These are phyloP conservation scores for Elgaria multicarinata DNA, from an alignment of 2,113 vertebrate genomes.

Conservation along the genomic window DNA sequence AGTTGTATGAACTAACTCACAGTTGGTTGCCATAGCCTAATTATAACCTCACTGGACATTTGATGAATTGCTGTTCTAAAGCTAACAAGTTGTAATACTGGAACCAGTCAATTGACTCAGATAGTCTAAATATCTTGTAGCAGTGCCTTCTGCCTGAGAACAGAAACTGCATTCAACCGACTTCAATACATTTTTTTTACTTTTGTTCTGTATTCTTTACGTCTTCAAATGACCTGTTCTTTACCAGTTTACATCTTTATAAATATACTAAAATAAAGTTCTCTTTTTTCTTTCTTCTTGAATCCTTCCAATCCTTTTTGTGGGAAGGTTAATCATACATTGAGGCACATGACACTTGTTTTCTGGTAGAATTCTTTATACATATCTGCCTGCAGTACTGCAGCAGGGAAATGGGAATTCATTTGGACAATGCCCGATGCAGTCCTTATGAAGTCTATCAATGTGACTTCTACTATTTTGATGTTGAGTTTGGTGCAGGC, in stretches of 20 bases:
- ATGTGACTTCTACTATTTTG: neutral
- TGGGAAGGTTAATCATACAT: neutral
- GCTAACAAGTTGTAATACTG: neutral
- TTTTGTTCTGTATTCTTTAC: neutral
- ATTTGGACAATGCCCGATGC: conserved; percentile 38
- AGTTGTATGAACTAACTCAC: neutral
- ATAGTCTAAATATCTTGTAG: neutral
- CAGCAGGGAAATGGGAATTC: conserved; percentile 34
- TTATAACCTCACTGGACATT: neutral
- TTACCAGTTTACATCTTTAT: neutral
- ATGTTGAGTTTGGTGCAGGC: neutral
- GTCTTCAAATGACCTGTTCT: neutral
- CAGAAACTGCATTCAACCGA: neutral
- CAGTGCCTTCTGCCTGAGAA: neutral
- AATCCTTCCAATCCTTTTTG: neutral
- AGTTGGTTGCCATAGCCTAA: neutral
- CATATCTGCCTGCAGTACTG: conserved; percentile 39
- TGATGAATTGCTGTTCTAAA: neutral
- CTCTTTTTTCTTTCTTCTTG: neutral
- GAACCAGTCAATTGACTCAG: neutral
- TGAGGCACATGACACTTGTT: conserved; percentile 7
- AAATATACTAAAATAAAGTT: neutral
- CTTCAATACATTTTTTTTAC: neutral
- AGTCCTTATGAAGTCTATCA: conserved; percentile 17
- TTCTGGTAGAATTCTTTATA: conserved; percentile 30